Evolutionary conservation across 2,113 vertebrate genomes (phyloP).

Genomic region (Gambusia affinis): DNA sequence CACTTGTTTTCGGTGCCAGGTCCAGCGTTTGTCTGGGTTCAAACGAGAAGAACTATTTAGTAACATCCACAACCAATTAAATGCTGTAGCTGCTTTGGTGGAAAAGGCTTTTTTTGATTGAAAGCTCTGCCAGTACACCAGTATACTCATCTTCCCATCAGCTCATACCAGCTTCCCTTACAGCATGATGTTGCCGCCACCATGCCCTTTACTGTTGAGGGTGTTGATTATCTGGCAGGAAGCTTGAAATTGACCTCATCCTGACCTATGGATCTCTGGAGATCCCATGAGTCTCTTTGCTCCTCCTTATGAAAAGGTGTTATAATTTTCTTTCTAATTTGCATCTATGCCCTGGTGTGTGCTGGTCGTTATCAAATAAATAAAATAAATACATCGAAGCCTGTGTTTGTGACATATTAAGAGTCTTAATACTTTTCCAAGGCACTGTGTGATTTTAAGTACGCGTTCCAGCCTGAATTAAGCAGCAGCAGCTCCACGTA

Average conservation of each 20-base stretch:
- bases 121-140: not conserved
- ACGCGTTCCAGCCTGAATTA: conserved; percentile 6
- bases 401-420: not conserved
- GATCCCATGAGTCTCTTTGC: not conserved
- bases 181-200: not conserved
- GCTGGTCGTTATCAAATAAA: too few species aligned
- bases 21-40: too few species aligned
- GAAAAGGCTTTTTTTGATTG: too few species aligned
- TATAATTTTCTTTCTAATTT: not conserved
- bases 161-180: not conserved
- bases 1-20: too few species aligned
- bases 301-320: not conserved
- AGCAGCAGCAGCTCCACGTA: conserved; percentile 6
- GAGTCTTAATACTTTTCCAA: not conserved
- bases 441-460: not conserved
- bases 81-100: too few species aligned
- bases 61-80: too few species aligned
- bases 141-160: not conserved
- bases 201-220: not conserved
- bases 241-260: not conserved
- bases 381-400: not conserved
- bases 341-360: not conserved
- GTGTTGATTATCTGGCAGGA: not conserved
- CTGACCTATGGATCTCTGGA: not conserved
- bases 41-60: too few species aligned